Base-by-base conservation (phyloP, 2,797 vertebrate species). In the Xiphophorus birchmanni region DNA sequence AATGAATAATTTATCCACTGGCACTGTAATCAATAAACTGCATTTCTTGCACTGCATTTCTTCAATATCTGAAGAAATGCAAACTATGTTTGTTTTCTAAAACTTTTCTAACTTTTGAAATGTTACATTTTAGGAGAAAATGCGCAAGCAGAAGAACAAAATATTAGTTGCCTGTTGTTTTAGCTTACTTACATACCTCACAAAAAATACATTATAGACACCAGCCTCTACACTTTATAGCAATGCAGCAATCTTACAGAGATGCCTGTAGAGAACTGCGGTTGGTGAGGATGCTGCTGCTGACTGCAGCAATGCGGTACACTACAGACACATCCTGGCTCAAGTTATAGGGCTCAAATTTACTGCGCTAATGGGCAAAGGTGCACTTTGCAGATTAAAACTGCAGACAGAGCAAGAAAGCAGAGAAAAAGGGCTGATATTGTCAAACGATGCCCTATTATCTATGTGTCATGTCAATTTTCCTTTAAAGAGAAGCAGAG, bases 241-340 rank as follows among this genome's bases (percentile, higher is more conserved):
- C 80, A 87, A 87, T 93, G 93, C 94, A 91, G 60, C 90, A 92
- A 84, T 82, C 87, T 88, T 73, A 65, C 72, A 81, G 80, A 84
- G 89, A 78, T 63, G 86, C 83, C 88, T 85, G 84, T 84, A 80
- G 89, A 87, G 86, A 90, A 89, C 89, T 91, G 92, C 87, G 87
- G 88, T 87, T 79, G 74, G 82, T 88, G 80, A 82, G 84, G 82
- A 81, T 84, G 84, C 89, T 85, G 86, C 89, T 85, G 90, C 86
- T 90, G 87, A 92, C 94, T 94, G 93, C 95, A 95, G 94, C 94
- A 96, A 88, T 95, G 96, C 94, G 91, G 93, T 92, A 94, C 83
- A 90, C 84, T 84, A 91, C 90, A 91, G 83, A 87, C 88, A 84
- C 73, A 56, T 86, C 87, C 87, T 87, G 85, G 89, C 88, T 91